Conservation (phyloP, 2,113 vertebrate species). For the Brienomyrus brachyistius region DNA sequence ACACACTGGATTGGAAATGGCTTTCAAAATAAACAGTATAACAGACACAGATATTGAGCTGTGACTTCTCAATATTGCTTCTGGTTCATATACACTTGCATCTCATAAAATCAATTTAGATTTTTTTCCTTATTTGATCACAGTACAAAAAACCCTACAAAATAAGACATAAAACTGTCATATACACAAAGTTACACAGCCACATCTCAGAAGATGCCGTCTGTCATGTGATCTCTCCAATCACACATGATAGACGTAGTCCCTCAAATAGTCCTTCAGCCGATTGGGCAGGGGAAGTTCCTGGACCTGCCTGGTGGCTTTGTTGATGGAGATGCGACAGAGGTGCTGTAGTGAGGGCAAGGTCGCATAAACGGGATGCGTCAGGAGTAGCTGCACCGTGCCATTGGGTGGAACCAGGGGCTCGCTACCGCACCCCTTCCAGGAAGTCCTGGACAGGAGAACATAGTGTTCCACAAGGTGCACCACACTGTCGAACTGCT, state of each 20-base stretch:
- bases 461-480: constrained; percentile 92
- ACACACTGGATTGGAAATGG: background rate
- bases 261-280: constrained; percentile 86
- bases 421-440: constrained; percentile 37
- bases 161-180: constrained; percentile 4
- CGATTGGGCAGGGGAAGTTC: constrained; percentile 83
- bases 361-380: constrained; percentile 74
- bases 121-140: constrained; percentile 26
- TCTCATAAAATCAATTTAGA: constrained; percentile 22
- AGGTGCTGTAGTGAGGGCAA: constrained; percentile 79
- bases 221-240: background rate
- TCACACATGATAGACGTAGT: constrained; percentile 87
- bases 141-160: constrained; percentile 28
- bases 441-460: constrained; percentile 69
- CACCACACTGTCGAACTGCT: constrained; percentile 90
- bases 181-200: constrained; percentile 23
- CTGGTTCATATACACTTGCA: constrained; percentile 13
- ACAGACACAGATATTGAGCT: background rate
- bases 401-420: constrained; percentile 67
- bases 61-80: constrained; percentile 17
- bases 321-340: constrained; percentile 85
- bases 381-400: constrained; percentile 87
- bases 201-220: constrained; percentile 20
- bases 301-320: constrained; percentile 66
- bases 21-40: background rate